Conservation (phyloP, 1,140 invertebrate species). For the Melanaphis sacchari region DNA sequence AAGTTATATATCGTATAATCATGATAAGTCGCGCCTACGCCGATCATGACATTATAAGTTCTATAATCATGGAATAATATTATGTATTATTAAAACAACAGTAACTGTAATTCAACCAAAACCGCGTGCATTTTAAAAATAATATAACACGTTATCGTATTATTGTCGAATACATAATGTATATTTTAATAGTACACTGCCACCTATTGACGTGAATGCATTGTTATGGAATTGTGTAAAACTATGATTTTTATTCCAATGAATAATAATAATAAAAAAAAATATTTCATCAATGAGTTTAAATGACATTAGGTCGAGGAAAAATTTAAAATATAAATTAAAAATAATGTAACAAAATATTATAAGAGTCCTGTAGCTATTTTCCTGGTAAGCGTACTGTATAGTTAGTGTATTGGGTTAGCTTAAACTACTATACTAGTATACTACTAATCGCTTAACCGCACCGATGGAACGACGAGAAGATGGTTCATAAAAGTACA, state of each 20-base stretch:
- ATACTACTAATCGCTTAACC: not conserved
- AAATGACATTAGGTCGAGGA: not conserved
- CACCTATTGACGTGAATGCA: not conserved
- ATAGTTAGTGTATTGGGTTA: too few relatives aligned
- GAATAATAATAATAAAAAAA: too few relatives aligned
- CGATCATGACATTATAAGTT: constrained; percentile 12
- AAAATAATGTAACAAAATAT: not conserved
- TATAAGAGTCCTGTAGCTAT: not conserved
- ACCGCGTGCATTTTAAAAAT: not conserved
- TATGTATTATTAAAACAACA: not conserved
- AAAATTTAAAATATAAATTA: not conserved
- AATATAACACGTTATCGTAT: not conserved
- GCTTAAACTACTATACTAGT: too few relatives aligned
- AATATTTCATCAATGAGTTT: not conserved
- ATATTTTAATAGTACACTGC: not conserved
- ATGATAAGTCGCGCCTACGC: not conserved
- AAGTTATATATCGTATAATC: not conserved
- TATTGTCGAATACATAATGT: not conserved
- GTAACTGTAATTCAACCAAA: not conserved
- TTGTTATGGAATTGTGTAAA: not conserved
- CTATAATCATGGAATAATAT: not conserved
- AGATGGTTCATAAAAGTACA: not conserved
- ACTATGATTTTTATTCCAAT: not conserved
- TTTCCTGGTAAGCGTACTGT: not conserved
- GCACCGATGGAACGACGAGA: not conserved